Percentiles rank a stretch among this genome's conserved stretches.
Evolutionary conservation across 2,888 invertebrate species (phyloP).

Genomic region (Cremastobaeus sp.): DNA sequence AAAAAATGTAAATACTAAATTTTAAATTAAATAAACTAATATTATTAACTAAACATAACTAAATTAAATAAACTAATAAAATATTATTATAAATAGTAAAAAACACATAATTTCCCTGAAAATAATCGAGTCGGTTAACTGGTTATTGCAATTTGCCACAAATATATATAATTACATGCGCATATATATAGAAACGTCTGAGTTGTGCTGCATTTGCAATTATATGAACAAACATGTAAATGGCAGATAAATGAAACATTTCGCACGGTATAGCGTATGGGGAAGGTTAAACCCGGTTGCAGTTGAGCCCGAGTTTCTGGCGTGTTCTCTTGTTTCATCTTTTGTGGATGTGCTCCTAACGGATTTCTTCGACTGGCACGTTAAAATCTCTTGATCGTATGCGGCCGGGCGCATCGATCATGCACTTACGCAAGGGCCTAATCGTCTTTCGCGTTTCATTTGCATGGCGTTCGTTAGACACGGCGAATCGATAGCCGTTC

Average conservation of each 20-base stretch:
- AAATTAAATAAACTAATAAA: too few species aligned
- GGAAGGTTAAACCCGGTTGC: conserved; percentile 26
- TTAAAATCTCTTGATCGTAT: conserved; percentile 59
- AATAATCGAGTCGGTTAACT: too few species aligned
- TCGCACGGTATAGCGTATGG: conserved; percentile 3
- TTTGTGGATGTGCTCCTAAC: conserved; percentile 48
- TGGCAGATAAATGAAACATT: conserved; percentile 9
- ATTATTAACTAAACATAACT: too few species aligned
- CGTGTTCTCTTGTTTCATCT: conserved; percentile 53
- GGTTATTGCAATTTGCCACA: too few species aligned
- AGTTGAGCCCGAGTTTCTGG: conserved; percentile 6
- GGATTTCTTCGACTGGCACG: conserved; percentile 27
- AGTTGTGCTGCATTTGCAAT: background rate
- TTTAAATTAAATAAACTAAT: too few species aligned
- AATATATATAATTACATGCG: too few species aligned
- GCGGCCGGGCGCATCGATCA: conserved; percentile 54
- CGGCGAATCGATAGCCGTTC: conserved; percentile 14
- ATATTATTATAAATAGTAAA: too few species aligned
- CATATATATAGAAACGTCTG: background rate
- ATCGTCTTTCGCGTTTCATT: conserved; percentile 9
- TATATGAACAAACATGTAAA: background rate
- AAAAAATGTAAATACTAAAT: too few species aligned
- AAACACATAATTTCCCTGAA: too few species aligned
- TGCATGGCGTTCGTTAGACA: too few species aligned
- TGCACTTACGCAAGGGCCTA: conserved; percentile 37